A percentile compares a stretch with the other conserved stretches of the same genome.
phyloP scores from a whole-genome alignment of 2,797 vertebrate species.

The Chelidonichthys spinosus region DNA sequence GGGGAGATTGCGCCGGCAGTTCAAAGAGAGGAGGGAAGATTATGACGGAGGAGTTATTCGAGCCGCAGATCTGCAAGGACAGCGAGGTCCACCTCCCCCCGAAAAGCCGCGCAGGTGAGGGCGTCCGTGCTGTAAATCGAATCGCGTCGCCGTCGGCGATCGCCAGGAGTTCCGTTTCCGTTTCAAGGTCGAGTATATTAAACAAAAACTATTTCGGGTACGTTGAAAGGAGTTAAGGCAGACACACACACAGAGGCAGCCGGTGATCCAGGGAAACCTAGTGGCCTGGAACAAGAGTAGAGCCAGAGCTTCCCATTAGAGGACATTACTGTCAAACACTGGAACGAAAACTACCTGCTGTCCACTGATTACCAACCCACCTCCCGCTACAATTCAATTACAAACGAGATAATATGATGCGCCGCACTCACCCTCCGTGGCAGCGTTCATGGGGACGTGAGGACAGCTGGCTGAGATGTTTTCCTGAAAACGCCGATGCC shows the following conservation, averaged over 20 bases:
- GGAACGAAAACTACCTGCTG: constrained; percentile 78
- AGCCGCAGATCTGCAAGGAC: constrained; percentile 50
- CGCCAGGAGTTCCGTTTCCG: constrained; percentile 41
- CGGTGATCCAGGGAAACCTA: constrained; percentile 56
- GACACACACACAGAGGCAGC: constrained; percentile 24
- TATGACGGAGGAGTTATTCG: constrained; percentile 58
- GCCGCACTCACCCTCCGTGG: constrained; percentile 62
- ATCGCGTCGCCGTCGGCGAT: constrained; percentile 39
- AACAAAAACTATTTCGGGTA: constrained; percentile 1
- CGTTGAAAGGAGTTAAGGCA: constrained; percentile 16
- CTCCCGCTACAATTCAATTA: constrained; percentile 81
- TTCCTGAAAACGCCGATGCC: constrained; percentile 48
- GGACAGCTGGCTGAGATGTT: constrained; percentile 61
- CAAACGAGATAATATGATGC: constrained; percentile 70
- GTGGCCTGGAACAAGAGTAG: constrained; percentile 74
- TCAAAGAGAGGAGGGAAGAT: constrained; percentile 63
- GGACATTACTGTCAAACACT: constrained; percentile 81
- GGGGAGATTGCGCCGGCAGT: constrained; percentile 35
- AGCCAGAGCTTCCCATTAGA: constrained; percentile 78
- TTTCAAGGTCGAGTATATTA: constrained; percentile 48
- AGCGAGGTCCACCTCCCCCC: constrained; percentile 34
- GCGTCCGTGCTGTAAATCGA: constrained; percentile 39
- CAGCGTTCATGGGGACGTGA: constrained; percentile 45
- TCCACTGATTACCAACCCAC: constrained; percentile 78
- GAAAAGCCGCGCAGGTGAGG: constrained; percentile 42